Conservation (phyloP, 2,797 vertebrate species). For the Microctenopoma steveboyesi region DNA sequence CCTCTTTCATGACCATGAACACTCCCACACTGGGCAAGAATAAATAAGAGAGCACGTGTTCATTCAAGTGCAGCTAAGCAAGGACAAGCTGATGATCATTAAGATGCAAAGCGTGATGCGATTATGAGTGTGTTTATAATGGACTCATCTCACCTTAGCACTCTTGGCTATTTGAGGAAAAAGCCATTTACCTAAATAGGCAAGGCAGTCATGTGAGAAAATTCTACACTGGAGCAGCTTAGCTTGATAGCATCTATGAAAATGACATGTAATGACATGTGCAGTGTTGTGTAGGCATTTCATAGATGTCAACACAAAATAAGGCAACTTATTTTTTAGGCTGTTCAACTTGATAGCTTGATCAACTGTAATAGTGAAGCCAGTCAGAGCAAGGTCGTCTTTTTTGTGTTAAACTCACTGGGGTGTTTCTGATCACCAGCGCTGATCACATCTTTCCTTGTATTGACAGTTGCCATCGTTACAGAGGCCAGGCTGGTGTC, state of each 20-base stretch:
- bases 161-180: constrained; percentile 63
- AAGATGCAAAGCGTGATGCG: constrained; percentile 67
- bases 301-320: constrained; percentile 35
- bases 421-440: no score
- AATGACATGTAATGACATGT: constrained; percentile 68
- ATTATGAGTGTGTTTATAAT: constrained; percentile 70
- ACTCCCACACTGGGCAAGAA: constrained; percentile 32
- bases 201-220: constrained; percentile 62
- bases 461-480: constrained; percentile 73
- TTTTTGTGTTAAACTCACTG: no score
- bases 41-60: constrained; percentile 39
- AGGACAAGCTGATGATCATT: constrained; percentile 64
- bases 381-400: no score
- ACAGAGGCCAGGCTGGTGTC: constrained; percentile 66
- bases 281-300: constrained; percentile 31
- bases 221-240: constrained; percentile 48
- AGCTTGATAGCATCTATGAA: constrained; percentile 55
- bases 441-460: constrained; percentile 10
- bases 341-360: constrained; percentile 4
- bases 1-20: constrained; percentile 30
- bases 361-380: no score
- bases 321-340: constrained; percentile 32
- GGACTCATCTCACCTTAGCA: constrained; percentile 64
- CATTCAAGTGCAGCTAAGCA: constrained; percentile 73
- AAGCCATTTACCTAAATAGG: constrained; percentile 64